phyloP scores from a whole-genome alignment of 2,797 vertebrate species.

The Sorex maritimensis region DNA sequence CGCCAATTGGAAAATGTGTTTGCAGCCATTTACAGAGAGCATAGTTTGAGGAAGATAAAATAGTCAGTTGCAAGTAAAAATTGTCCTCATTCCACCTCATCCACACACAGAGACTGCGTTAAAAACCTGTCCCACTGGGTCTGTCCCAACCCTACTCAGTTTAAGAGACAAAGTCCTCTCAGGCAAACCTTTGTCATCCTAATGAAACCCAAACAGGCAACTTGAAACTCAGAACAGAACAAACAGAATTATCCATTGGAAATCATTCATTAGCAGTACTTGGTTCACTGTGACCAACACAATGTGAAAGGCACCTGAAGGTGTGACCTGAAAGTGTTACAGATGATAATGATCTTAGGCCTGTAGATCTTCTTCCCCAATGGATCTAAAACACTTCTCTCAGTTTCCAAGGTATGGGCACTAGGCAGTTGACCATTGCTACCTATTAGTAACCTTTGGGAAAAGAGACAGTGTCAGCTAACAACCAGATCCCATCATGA shows the following conservation, averaged over 20 bases:
- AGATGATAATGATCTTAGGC: constrained; percentile 89
- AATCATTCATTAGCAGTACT: constrained; percentile 90
- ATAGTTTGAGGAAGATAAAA: not conserved
- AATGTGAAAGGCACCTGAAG: constrained; percentile 88
- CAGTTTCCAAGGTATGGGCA: constrained; percentile 81
- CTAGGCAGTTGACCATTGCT: constrained; percentile 22
- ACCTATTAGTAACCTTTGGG: constrained; percentile 72
- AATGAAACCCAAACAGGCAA: constrained; percentile 90
- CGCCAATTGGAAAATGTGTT: not conserved
- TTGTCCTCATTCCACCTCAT: constrained; percentile 38
- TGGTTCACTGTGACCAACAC: constrained; percentile 90
- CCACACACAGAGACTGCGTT: not conserved
- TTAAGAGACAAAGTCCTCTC: constrained; percentile 87
- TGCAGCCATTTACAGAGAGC: not conserved
- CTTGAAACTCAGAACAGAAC: constrained; percentile 89
- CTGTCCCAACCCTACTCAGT: constrained; percentile 86
- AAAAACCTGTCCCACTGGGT: constrained; percentile 83
- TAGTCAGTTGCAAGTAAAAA: constrained; percentile 71
- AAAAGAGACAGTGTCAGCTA: not conserved
- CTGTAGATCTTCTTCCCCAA: constrained; percentile 88
- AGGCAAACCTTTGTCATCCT: constrained; percentile 88
- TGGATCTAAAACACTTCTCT: constrained; percentile 85
- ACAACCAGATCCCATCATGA: not conserved
- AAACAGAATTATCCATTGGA: constrained; percentile 90
- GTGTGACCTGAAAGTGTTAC: constrained; percentile 85